A percentile compares a stretch with the other conserved stretches of the same genome.
Conservation (phyloP, 1,140 invertebrate genomes). For the Hetaerina americana region DNA sequence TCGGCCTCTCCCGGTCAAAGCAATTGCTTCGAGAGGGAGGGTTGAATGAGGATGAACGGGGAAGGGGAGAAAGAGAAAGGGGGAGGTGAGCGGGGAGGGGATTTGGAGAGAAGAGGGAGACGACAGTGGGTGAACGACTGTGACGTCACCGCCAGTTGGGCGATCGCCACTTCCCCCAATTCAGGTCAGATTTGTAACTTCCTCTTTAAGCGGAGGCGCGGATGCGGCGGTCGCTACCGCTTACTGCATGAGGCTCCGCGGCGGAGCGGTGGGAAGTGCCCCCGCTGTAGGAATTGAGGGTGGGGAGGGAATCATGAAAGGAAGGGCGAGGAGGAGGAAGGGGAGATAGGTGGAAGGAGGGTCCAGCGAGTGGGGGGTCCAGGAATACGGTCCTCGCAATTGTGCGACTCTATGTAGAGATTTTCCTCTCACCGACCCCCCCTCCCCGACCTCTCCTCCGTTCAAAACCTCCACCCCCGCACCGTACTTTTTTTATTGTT, state of each 20-base stretch:
- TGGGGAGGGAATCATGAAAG: neutral
- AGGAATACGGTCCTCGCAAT: neutral
- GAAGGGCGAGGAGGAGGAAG: too few species aligned
- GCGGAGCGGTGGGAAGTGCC: neutral
- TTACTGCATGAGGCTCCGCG: neutral
- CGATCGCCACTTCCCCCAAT: neutral
- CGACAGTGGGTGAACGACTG: neutral
- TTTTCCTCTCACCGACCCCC: too few species aligned
- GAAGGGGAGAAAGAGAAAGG: too few species aligned
- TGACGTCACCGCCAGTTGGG: neutral
- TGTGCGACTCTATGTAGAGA: neutral
- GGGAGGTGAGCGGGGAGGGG: too few species aligned
- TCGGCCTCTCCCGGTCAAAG: neutral
- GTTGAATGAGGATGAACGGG: too few species aligned
- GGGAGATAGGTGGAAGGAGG: too few species aligned
- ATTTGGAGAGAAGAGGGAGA: too few species aligned
- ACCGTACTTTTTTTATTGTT: too few species aligned
- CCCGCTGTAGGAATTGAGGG: neutral
- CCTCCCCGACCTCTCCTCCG: too few species aligned
- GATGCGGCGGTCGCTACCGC: neutral
- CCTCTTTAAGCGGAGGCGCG: neutral
- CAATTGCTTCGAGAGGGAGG: neutral
- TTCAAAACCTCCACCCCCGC: too few species aligned
- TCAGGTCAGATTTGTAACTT: neutral
- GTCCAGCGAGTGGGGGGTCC: too few species aligned